Evolutionary conservation across 1,140 invertebrate genomes (phyloP).

Genomic region (Tetragnatha versicolor): DNA sequence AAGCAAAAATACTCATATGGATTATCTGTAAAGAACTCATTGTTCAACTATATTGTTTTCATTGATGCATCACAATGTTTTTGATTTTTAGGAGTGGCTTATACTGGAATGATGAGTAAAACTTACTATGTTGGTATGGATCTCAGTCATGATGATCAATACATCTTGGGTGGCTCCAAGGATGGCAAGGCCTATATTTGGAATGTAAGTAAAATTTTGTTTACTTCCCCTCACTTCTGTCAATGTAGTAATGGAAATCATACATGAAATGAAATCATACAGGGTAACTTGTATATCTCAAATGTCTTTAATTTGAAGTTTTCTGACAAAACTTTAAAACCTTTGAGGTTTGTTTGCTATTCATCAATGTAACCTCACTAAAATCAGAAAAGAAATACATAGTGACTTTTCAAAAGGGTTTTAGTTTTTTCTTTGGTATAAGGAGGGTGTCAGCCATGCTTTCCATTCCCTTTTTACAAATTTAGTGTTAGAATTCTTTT

Average conservation of each 20-base stretch:
- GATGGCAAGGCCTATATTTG: conserved; percentile 86
- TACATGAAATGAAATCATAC: not conserved
- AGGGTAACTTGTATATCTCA: too few relatives aligned
- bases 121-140: conserved; percentile 84
- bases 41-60: not conserved
- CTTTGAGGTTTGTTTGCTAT: too few relatives aligned
- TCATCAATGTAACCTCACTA: too few relatives aligned
- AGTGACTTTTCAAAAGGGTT: too few relatives aligned
- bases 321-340: too few relatives aligned
- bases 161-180: conserved; percentile 82
- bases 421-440: too few relatives aligned
- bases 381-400: too few relatives aligned
- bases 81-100: conserved; percentile 60
- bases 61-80: not conserved
- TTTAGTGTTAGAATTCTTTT: too few relatives aligned
- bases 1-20: not conserved
- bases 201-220: conserved; percentile 67
- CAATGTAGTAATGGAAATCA: not conserved
- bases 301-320: too few relatives aligned
- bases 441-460: too few relatives aligned
- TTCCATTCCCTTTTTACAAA: too few relatives aligned
- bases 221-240: not conserved
- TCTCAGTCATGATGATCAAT: conserved; percentile 79
- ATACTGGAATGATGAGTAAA: conserved; percentile 73
- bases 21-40: not conserved